Base-by-base conservation (phyloP, 2,888 invertebrate species). In the Melanophora roralis region DNA sequence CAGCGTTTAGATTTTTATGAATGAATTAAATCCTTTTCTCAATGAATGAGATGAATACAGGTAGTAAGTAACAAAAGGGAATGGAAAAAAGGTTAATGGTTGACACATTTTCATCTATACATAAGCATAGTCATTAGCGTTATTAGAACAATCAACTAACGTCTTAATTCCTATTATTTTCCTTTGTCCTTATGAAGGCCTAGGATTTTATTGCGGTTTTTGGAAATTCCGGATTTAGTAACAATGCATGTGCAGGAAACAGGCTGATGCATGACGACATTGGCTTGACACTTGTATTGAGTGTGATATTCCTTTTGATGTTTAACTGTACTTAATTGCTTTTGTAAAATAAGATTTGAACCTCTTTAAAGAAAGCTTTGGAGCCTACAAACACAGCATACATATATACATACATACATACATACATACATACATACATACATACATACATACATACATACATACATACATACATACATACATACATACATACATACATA, bases 121-220 rank as follows among this genome's bases (percentile, higher is more conserved):
- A 78, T 59, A 64, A 73, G 68, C 47, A 71, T 34, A 43, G 27
- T 19, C 51, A 69, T 73, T 64, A 78, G 73, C 68, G 73, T 57
- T 59, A 60, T 53, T 79, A 71, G 69, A 55, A 71, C 65, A 71
- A 75, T 71, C 53, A 36, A 71, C 65, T 79, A 79, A 51, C 65
- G 38, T 71, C 47, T 55, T 75, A 79, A 79, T 79, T 65, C 60
- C 4, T 45, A 38, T 79, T 74, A 71, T 79, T 75, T 67, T 9
- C 64, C 60, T 78, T 78, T 78, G 78, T 78, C 53, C 23, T 59
- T 16, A 55, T 71, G 79, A 47, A 71, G 79, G 79, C 74, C 53
- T 27, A 27, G 27, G 27, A 27, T 27, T 27, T 27, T 27, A 27
- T 27, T 27, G 6, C 27, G 3, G 6, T 27, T 27, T 27, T 6